phyloP scores from a whole-genome alignment of 2,113 vertebrate genomes.

The Nothobranchius furzeri region DNA sequence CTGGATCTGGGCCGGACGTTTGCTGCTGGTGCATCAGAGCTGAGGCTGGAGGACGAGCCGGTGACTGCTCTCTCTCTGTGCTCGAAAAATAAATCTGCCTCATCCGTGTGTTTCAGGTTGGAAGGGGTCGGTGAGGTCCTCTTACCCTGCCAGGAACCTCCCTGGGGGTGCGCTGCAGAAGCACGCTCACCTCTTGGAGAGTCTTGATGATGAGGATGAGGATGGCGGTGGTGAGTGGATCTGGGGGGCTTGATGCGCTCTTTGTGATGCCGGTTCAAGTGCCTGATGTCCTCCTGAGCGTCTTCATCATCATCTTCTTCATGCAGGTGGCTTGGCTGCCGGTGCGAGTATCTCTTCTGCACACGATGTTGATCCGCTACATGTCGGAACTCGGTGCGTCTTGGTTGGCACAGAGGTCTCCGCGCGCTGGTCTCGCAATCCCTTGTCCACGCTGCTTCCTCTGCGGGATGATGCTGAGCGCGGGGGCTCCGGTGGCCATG shows the following conservation, averaged over 20 bases:
- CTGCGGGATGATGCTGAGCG: constrained; percentile 34
- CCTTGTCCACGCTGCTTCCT: constrained; percentile 63
- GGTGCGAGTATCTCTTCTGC: constrained; percentile 56
- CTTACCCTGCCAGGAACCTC: constrained; percentile 39
- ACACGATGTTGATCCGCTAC: constrained; percentile 35
- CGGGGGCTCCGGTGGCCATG: constrained; percentile 54
- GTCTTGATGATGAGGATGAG: constrained; percentile 44
- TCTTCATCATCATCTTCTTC: constrained; percentile 48
- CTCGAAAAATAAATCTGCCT: constrained; percentile 74
- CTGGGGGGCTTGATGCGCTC: constrained; percentile 61
- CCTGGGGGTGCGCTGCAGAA: constrained; percentile 43
- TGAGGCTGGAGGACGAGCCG: constrained; percentile 68
- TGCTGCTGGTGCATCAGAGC: constrained; percentile 60
- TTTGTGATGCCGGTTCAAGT: constrained; percentile 44
- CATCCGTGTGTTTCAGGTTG: constrained; percentile 55
- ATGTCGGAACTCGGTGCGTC: constrained; percentile 53
- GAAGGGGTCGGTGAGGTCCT: constrained; percentile 58
- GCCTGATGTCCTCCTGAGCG: constrained; percentile 48
- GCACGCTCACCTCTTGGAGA: constrained; percentile 44
- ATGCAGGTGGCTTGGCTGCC: constrained; percentile 43
- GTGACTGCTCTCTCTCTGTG: constrained; percentile 49
- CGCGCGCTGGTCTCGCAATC: constrained; percentile 86
- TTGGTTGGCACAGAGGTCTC: constrained; percentile 90
- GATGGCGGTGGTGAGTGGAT: constrained; percentile 58
- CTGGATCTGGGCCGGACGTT: constrained; percentile 36